Conservation (phyloP, 2,888 invertebrate species). For the Tachina fera region DNA sequence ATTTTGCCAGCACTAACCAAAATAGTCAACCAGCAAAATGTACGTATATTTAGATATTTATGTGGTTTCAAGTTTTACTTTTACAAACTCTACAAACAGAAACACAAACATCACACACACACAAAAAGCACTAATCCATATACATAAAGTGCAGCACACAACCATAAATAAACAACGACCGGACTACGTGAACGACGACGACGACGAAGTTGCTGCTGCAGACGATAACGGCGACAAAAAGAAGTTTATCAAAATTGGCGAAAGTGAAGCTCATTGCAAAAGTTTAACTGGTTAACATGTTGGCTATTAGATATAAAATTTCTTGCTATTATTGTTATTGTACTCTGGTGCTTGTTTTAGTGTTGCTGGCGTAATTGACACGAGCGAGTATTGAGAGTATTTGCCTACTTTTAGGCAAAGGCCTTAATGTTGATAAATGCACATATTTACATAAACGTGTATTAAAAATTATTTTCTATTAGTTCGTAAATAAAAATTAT, state of each 20-base stretch:
- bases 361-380: slow-evolving; percentile 46
- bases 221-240: slow-evolving; percentile 41
- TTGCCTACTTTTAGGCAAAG: no score
- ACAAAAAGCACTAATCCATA: not conserved
- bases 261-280: slow-evolving; percentile 67
- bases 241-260: slow-evolving; percentile 67
- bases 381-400: not conserved
- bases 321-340: not conserved
- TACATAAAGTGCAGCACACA: no score
- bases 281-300: slow-evolving; percentile 65
- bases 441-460: no score
- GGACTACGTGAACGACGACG: not conserved
- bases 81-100: slow-evolving; percentile 10
- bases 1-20: slow-evolving; percentile 58
- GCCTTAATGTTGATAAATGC: no score
- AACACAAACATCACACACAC: not conserved
- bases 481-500: no score
- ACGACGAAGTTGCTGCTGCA: slow-evolving; percentile 8
- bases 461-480: no score
- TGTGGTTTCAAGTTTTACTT: slow-evolving; percentile 59
- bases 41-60: slow-evolving; percentile 42
- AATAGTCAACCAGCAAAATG: slow-evolving; percentile 55
- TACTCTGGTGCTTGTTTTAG: not conserved
- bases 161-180: no score
- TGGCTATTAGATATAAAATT: slow-evolving; percentile 21